Conservation (phyloP, 2,888 invertebrate species). For the Torymus tubicola region DNA sequence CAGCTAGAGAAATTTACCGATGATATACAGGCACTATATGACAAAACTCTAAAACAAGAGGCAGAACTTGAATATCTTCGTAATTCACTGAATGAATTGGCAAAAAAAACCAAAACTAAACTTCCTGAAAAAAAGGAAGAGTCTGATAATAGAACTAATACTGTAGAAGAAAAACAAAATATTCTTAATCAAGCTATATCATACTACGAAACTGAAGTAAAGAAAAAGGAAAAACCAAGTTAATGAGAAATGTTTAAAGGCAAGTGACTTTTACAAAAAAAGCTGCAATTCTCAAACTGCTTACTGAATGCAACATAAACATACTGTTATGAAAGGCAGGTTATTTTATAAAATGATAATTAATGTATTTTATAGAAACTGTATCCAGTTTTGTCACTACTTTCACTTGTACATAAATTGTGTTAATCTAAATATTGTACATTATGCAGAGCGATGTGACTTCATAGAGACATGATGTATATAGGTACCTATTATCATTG, state of each 20-base stretch:
- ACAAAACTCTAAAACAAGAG: slow-evolving; percentile 86
- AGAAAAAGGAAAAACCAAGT: slow-evolving; percentile 66
- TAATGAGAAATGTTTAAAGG: slow-evolving; percentile 61
- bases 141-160: slow-evolving; percentile 44
- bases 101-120: slow-evolving; percentile 71
- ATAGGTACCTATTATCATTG: slow-evolving; percentile 27
- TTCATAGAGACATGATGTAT: slow-evolving; percentile 38
- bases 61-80: slow-evolving; percentile 88
- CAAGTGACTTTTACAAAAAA: slow-evolving; percentile 45
- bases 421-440: slow-evolving; percentile 42
- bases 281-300: slow-evolving; percentile 24
- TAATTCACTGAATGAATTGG: slow-evolving; percentile 80
- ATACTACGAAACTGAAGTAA: slow-evolving; percentile 69
- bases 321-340: slow-evolving; percentile 4
- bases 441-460: slow-evolving; percentile 19
- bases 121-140: slow-evolving; percentile 59
- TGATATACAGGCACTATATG: slow-evolving; percentile 84
- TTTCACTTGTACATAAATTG: slow-evolving; percentile 54
- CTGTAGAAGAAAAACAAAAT: slow-evolving; percentile 59
- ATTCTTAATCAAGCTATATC: slow-evolving; percentile 68
- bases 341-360: slow-evolving; percentile 41
- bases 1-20: slow-evolving; percentile 83
- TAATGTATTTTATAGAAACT: slow-evolving; percentile 44
- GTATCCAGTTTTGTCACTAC: slow-evolving; percentile 30
- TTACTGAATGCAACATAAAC: not conserved